Evolutionary conservation across 2,113 vertebrate species (phyloP), one percentile per base, ranked within the genome.

Genomic region (Lagopus leucura): DNA sequence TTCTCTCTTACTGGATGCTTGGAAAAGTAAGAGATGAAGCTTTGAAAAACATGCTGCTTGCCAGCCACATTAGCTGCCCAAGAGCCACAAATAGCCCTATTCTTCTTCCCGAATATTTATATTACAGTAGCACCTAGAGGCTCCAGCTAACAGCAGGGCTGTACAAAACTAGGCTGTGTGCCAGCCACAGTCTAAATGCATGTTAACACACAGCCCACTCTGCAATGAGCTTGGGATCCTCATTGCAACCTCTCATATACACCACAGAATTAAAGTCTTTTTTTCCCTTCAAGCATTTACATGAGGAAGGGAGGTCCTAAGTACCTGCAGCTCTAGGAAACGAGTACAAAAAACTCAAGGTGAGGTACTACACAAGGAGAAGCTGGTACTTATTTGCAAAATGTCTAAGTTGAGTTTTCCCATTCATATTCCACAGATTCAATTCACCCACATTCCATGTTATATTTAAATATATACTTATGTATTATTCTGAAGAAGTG

Each of bases 101-200:
- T 92, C 92, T 90, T 96, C 80, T 81, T 94, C 65, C 89, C 83
- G 85, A 92, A 71, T 94, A 96, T 94, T 96, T 93, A 81, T 84
- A 58, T 90, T 94, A 69, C 79, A 89, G 79, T 61, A 86, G 70
- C 57, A 73, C 82, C 74, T 92, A 86, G 57, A 88, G 76, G 87
- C 69, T 88, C 72, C 61, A 91, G 82, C 36, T 70, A 92, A 75
- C 82, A 86, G 70, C 88, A 92, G 61, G 48, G 88, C 69, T 88
- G 17, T 81, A 52, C 21, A 47, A 91, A 96, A 88, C 47, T 70
- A 78, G 92, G 76, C 80, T 75, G 61, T 14, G 40, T 67, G 85
- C 88, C 86, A 94, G 71, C 42, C 57, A 34, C 15, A 1, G 40
- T 69, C 75, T 65, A 88, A 88, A 72, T 57, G 57, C 22, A 18